A percentile compares a stretch with the other conserved stretches of the same genome.
Conservation (phyloP, 2,113 vertebrate genomes). For the Tapirus terrestris region DNA sequence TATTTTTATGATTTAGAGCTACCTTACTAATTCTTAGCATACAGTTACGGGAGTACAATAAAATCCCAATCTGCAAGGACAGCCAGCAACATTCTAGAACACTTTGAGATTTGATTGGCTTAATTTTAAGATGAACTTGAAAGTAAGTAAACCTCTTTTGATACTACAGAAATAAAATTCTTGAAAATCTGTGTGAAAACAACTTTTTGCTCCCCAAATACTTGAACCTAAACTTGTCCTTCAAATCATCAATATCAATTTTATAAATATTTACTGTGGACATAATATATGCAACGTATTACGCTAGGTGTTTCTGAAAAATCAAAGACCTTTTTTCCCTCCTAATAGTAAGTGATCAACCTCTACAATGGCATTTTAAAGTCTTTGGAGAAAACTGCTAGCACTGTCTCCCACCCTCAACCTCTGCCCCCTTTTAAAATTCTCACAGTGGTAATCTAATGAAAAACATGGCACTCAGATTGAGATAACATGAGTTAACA, state of each 20-base stretch:
- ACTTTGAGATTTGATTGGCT: neutral
- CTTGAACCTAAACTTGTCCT: slow-evolving; percentile 13
- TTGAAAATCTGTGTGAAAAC: slow-evolving; percentile 39
- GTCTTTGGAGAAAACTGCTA: neutral
- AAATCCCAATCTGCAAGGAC: neutral
- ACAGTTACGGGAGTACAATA: slow-evolving; percentile 33
- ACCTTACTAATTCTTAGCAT: neutral
- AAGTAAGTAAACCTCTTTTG: slow-evolving; percentile 36
- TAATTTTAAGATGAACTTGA: slow-evolving; percentile 10
- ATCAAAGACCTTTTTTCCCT: neutral
- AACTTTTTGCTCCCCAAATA: slow-evolving; percentile 14
- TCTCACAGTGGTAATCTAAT: neutral
- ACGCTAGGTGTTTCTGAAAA: neutral
- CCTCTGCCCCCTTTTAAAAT: neutral
- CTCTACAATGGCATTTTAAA: neutral
- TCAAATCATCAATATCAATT: slow-evolving; percentile 13
- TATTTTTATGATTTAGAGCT: slow-evolving; percentile 35
- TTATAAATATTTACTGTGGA: slow-evolving; percentile 48
- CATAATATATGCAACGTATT: slow-evolving; percentile 5
- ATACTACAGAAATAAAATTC: slow-evolving; percentile 45
- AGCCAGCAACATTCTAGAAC: slow-evolving; percentile 2
- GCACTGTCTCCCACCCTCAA: neutral
- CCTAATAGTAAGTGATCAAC: slow-evolving; percentile 35
- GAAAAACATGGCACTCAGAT: slow-evolving; percentile 21
- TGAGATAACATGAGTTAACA: slow-evolving; percentile 31